These are phyloP conservation scores for Selene dorsalis DNA, from an alignment of 2,797 vertebrate genomes.

Conservation along the genomic window DNA sequence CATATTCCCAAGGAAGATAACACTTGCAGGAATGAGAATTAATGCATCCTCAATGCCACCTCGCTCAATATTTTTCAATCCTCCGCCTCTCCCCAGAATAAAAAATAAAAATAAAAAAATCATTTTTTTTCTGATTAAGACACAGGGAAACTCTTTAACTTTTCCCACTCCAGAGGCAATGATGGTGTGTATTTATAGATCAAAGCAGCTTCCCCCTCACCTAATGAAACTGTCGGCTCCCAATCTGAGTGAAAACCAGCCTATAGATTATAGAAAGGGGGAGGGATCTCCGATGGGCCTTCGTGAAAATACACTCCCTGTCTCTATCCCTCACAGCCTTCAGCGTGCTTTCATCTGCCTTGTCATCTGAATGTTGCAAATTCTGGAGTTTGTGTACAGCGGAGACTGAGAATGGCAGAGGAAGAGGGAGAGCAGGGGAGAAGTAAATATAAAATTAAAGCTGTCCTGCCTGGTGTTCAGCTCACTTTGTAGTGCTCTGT, in stretches of 20 bases:
- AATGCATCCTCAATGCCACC: slow-evolving; percentile 49
- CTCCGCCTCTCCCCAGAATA: slow-evolving; percentile 9
- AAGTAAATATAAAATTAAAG: slow-evolving; percentile 59
- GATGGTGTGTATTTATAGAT: slow-evolving; percentile 82
- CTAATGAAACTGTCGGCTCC: slow-evolving; percentile 80
- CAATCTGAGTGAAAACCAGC: slow-evolving; percentile 71
- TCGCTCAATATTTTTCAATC: slow-evolving; percentile 44
- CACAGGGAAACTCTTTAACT: slow-evolving; percentile 75
- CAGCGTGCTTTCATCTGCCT: slow-evolving; percentile 69
- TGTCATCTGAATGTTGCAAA: slow-evolving; percentile 64
- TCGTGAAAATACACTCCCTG: slow-evolving; percentile 51
- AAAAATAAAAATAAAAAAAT: slow-evolving; percentile 15
- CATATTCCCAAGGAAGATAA: slow-evolving; percentile 47
- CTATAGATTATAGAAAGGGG: slow-evolving; percentile 71
- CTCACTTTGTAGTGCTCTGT: slow-evolving; percentile 60
- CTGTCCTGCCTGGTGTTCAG: slow-evolving; percentile 37
- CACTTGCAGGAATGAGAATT: slow-evolving; percentile 42
- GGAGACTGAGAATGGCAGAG: slow-evolving; percentile 7
- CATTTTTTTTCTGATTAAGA: slow-evolving; percentile 67
- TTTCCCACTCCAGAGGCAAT: slow-evolving; percentile 73
- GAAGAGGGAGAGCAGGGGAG: neutral
- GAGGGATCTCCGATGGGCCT: slow-evolving; percentile 45
- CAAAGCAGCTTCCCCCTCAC: slow-evolving; percentile 74
- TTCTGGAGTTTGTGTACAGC: slow-evolving; percentile 41
- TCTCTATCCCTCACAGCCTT: slow-evolving; percentile 46